Evolutionary conservation across 2,113 vertebrate species (phyloP), one percentile per base, ranked within the genome.

Genomic region (Pungitius pungitius): DNA sequence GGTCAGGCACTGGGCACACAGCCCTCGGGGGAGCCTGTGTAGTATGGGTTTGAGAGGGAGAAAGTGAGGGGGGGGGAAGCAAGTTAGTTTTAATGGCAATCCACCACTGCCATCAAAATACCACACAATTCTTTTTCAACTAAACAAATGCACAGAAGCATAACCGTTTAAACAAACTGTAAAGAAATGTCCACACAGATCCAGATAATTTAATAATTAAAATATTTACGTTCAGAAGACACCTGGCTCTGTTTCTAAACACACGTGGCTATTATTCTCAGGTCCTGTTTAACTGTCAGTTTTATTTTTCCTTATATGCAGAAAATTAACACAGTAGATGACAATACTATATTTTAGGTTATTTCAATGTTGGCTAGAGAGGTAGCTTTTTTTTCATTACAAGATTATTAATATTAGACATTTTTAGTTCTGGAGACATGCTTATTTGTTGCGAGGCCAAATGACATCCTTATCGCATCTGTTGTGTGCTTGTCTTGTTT

Each of bases 11-110:
- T 92, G 85, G 85, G 88, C 88, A 87, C 58, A 11, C 73, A 47
- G 81, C 87, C 90, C 89, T 62, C 86, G 90, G 92, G 92, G 92
- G 92, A 93, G 92, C 91, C 84, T 85, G 92, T 93, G 78, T 63
- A 77, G 78, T 65, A 75, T 0, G 59, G 73, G 68, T 71, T 72
- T 69, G 60, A 70, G 49, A 71, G 57, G 26, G 51, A 69, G 56
- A 39, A 45, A 64, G 57, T 18, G 55, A 54, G 56, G 66, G 47
- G 42, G 35, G n/a, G 43, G n/a, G n/a, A 67, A 45, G 55, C 15
- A 68, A 73, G 78, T 77, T 63, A 73, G 33, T 35, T 69, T 60
- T 85, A 82, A 89, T 86, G 85, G 77, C 77, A 73, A 63, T 79
- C 72, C 77, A 75, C 77, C 61, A 77, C 63, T 65, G 67, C 69